Conservation (phyloP, 2,797 vertebrate genomes). For the Rhinatrema bivittatum region DNA sequence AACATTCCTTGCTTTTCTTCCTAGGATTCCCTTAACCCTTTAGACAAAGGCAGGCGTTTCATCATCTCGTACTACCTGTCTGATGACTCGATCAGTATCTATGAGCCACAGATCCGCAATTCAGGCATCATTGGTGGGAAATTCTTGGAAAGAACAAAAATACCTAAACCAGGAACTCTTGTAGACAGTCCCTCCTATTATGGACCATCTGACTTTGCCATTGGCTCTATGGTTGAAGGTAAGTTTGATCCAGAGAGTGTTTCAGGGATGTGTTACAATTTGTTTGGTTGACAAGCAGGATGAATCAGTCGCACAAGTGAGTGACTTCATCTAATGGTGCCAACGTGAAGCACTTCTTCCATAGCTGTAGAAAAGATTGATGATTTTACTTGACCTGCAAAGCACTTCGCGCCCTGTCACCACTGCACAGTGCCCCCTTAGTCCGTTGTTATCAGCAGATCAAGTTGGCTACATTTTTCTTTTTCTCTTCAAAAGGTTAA, state of each 20-base stretch:
- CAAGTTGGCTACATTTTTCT: too few relatives aligned
- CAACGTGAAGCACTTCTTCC: too few relatives aligned
- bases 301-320: neutral
- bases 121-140: constrained; percentile 77
- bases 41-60: constrained; percentile 69
- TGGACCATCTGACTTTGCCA: constrained; percentile 73
- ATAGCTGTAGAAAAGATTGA: too few relatives aligned
- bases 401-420: too few relatives aligned
- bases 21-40: constrained; percentile 72
- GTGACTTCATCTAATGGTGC: too few relatives aligned
- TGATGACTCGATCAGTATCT: constrained; percentile 78
- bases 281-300: neutral
- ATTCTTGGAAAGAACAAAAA: constrained; percentile 67
- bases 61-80: constrained; percentile 77
- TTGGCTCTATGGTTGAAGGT: constrained; percentile 81
- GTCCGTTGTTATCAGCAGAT: too few relatives aligned
- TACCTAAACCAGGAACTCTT: constrained; percentile 68
- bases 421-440: too few relatives aligned
- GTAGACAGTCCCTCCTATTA: constrained; percentile 69
- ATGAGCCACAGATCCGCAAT: constrained; percentile 70
- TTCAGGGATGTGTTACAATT: too few relatives aligned
- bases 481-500: too few relatives aligned
- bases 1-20: neutral
- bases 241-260: too few relatives aligned
- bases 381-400: too few relatives aligned